Base-by-base conservation (phyloP, 2,888 invertebrate species). In the Chloroclystis v-ata region DNA sequence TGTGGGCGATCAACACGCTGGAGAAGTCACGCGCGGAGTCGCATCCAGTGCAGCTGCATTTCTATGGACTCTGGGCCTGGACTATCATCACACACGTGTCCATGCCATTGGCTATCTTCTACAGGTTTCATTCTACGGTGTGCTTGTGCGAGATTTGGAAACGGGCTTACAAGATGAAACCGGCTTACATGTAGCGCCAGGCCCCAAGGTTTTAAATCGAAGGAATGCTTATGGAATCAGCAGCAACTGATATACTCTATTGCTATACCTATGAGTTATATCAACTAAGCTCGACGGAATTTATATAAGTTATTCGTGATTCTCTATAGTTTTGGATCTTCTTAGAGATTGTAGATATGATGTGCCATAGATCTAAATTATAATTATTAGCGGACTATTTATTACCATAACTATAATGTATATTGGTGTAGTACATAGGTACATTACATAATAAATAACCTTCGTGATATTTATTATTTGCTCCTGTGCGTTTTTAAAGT, bases 121-220 rank as follows among this genome's bases (percentile, higher is more conserved):
- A 97, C 82, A 90, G 97, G 50, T 97, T 97, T 81, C 97, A 97
- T 75, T 97, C 97, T 32, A 97, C 97, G 0, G 97, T 98, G 1
- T 97, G 97, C 72, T 89, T 98, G 48, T 97, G 97, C 77, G 97
- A 97, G 82, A 96, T 98, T 66, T 98, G 97, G 98, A 97, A 97
- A 81, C 90, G 95, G 60, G 96, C 97, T 5, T 98, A 97, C 78
- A 97, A 97, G 84, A 93, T 95, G 72, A 96, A 96, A 69, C 94
- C 95, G 1, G 92, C 94, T 69, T 94, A 94, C 69, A 94, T 95
- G 94, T 94, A 93, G 90, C 86, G 80, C 78, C 72, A 65, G 72
- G 74, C 63, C 61, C 72, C 63, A 61, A 79, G 75, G 71, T 85
- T 79, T 67, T 75, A 65, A 68, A 24, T 5, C 3, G n/a, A 14